These are phyloP conservation scores for Chionoecetes opilio DNA, from an alignment of 1,140 invertebrate genomes.

Conservation along the genomic window DNA sequence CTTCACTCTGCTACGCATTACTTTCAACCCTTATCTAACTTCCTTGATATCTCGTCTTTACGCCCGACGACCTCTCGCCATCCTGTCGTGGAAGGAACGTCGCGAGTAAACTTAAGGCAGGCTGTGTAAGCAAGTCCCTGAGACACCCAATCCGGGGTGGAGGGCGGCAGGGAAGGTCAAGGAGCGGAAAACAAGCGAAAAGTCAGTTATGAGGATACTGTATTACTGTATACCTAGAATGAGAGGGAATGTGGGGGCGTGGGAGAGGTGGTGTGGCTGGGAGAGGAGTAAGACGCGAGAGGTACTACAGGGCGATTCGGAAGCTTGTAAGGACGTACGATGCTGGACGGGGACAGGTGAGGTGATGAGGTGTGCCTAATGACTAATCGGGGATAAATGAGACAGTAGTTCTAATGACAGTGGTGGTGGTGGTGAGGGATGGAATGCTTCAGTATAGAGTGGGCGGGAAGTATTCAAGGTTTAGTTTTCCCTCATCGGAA, in stretches of 20 bases:
- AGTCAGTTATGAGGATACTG: neutral
- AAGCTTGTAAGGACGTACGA: neutral
- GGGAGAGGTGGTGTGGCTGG: neutral
- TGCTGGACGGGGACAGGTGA: neutral
- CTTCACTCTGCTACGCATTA: too few species aligned
- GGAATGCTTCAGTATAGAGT: neutral
- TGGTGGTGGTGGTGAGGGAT: too few species aligned
- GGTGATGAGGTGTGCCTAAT: neutral
- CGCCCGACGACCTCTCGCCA: too few species aligned
- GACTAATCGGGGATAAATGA: too few species aligned
- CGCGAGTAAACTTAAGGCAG: neutral
- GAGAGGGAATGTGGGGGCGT: neutral
- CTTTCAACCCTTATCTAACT: too few species aligned
- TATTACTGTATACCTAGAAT: neutral
- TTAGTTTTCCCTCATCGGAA: neutral
- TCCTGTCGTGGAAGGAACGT: neutral
- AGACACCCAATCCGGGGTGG: neutral
- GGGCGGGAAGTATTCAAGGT: neutral
- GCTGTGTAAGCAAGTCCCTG: neutral
- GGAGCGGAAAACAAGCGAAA: slow-evolving; percentile 3
- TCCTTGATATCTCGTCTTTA: too few species aligned
- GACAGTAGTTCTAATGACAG: too few species aligned
- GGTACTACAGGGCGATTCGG: neutral
- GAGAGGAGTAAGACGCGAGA: neutral
- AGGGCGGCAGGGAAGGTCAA: too few species aligned